These are phyloP conservation scores for Threskiornis aethiopicus DNA, from an alignment of 2,797 vertebrate species.

Conservation along the genomic window DNA sequence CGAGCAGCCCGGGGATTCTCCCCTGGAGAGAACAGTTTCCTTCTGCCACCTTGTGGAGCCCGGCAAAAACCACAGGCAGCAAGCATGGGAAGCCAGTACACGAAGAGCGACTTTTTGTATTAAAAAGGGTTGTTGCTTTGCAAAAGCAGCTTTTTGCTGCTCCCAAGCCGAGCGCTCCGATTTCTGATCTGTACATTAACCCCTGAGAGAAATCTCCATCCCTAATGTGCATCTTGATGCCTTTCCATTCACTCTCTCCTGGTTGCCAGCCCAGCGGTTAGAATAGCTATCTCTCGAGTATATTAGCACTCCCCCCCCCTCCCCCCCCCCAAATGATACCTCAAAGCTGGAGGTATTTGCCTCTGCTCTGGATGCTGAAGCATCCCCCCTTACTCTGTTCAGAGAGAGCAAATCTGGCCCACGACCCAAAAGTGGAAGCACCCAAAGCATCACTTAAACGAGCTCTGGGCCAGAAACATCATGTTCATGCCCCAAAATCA, in stretches of 20 bases:
- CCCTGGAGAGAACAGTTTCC: background rate
- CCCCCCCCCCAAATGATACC: background rate
- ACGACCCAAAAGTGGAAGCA: background rate
- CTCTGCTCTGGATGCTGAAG: background rate
- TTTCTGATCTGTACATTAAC: background rate
- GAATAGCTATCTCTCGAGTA: fast-evolving
- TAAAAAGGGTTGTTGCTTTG: background rate
- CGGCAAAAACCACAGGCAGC: background rate
- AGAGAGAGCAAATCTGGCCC: background rate
- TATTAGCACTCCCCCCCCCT: background rate
- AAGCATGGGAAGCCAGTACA: background rate
- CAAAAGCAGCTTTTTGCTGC: background rate
- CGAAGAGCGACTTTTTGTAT: fast-evolving
- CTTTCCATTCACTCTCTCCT: background rate
- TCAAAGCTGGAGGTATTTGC: background rate
- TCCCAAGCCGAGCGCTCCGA: background rate
- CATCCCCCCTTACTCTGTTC: background rate
- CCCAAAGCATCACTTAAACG: background rate
- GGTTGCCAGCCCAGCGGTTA: too few species aligned
- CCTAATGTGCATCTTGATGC: background rate
- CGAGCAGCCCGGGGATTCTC: background rate
- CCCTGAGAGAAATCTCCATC: background rate
- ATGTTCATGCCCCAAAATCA: fast-evolving
- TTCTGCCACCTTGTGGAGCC: conserved; percentile 1
- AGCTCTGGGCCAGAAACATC: background rate